Percentiles rank a stretch among this genome's conserved stretches.
phyloP scores from a whole-genome alignment of 2,888 invertebrate species.

The Macrophya annulata region DNA sequence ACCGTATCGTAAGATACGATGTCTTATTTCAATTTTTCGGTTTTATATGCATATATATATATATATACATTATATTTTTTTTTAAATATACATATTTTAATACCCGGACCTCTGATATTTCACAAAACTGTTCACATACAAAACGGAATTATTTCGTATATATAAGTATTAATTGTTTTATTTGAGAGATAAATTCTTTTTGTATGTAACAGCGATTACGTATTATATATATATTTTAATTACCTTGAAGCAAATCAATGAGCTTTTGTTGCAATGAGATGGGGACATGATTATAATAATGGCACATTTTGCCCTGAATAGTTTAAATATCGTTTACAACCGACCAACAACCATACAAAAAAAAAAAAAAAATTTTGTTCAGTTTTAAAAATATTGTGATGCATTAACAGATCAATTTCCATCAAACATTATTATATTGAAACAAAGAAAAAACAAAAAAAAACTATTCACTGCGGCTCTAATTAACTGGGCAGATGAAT shows the following conservation, averaged over 20 bases:
- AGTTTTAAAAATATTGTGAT: background rate
- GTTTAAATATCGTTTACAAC: background rate
- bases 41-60: constrained; percentile 8
- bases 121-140: background rate
- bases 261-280: constrained; percentile 56
- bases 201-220: constrained; percentile 31
- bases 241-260: constrained; percentile 50
- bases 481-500: background rate
- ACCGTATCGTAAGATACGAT: constrained; percentile 64
- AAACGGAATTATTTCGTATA: constrained; percentile 12
- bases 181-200: background rate
- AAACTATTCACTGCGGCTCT: constrained; percentile 18
- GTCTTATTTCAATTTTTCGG: constrained; percentile 38
- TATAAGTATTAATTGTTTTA: background rate
- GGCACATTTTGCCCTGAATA: constrained; percentile 37
- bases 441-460: background rate
- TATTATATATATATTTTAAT: background rate
- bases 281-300: constrained; percentile 46
- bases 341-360: constrained; percentile 44
- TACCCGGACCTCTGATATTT: constrained; percentile 34
- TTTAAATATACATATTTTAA: background rate
- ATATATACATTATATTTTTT: constrained; percentile 4
- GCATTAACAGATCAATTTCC: background rate
- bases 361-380: background rate
- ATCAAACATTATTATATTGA: background rate